Percentiles rank a stretch among this genome's conserved stretches.
Evolutionary conservation across 2,888 invertebrate species (phyloP).

Genomic region (Parochlus steinenii): DNA sequence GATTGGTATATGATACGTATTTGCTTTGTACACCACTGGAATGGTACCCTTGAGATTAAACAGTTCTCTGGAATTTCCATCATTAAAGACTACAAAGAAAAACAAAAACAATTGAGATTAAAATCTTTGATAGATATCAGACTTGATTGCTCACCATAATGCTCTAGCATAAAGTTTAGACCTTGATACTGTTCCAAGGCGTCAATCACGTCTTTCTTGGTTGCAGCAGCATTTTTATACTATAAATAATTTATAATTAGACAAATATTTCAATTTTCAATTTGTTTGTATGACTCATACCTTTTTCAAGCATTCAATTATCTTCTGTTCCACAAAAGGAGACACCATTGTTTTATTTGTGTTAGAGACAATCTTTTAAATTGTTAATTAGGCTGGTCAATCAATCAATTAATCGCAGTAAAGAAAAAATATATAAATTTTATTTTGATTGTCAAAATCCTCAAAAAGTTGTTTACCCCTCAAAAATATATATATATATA

Average conservation of each 20-base stretch:
- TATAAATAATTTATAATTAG: constrained; percentile 25
- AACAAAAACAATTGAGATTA: constrained; percentile 6
- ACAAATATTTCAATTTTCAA: too few relatives aligned
- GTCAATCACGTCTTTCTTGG: constrained; percentile 47
- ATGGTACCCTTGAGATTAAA: constrained; percentile 81
- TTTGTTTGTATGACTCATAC: too few relatives aligned
- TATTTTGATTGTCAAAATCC: too few relatives aligned
- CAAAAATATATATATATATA: too few relatives aligned
- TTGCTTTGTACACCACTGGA: constrained; percentile 76
- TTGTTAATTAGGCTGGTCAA: too few relatives aligned
- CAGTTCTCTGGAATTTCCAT: constrained; percentile 65
- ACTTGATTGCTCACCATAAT: constrained; percentile 42
- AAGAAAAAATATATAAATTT: too few relatives aligned
- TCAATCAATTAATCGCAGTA: too few relatives aligned
- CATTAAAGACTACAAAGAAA: constrained; percentile 57
- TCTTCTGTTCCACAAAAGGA: too few relatives aligned
- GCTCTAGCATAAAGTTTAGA: constrained; percentile 43
- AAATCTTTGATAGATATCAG: neutral
- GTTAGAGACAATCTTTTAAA: too few relatives aligned
- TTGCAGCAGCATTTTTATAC: constrained; percentile 52
- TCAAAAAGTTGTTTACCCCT: too few relatives aligned
- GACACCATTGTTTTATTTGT: too few relatives aligned
- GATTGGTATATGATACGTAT: constrained; percentile 88
- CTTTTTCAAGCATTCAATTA: too few relatives aligned
- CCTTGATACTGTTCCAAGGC: constrained; percentile 48